These are phyloP conservation scores for Myotis daubentonii DNA, from an alignment of 2,797 vertebrate species.

Conservation along the genomic window DNA sequence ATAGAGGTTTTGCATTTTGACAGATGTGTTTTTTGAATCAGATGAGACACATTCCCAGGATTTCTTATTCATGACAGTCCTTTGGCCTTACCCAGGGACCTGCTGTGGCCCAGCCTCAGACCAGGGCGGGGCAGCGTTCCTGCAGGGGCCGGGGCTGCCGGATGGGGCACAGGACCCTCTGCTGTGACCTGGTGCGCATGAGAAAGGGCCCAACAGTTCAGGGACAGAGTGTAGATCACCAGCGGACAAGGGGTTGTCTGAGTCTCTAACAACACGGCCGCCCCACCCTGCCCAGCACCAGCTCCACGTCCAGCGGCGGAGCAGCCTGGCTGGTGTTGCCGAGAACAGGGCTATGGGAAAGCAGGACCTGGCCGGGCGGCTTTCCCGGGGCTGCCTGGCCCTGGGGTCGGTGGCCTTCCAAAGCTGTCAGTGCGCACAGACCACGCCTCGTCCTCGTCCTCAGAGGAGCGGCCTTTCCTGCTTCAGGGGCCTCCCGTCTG, in stretches of 20 bases:
- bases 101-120: not conserved
- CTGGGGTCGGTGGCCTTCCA: not conserved
- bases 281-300: accelerated
- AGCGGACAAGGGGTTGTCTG: not conserved
- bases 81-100: not conserved
- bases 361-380: not conserved
- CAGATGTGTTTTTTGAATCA: not conserved
- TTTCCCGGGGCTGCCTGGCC: not conserved
- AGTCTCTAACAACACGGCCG: not conserved
- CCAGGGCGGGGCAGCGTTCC: not conserved
- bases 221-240: not conserved
- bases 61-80: not conserved
- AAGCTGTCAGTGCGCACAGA: too few relatives aligned
- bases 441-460: too few relatives aligned
- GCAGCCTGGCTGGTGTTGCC: accelerated
- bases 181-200: not conserved
- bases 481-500: accelerated
- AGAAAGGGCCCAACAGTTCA: not conserved
- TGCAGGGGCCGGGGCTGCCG: not conserved
- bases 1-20: not conserved
- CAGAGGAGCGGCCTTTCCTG: not conserved
- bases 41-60: not conserved
- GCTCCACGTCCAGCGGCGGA: not conserved
- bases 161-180: not conserved
- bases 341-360: accelerated